Conservation (phyloP, 2,888 invertebrate species). For the Anticlea derivata region DNA sequence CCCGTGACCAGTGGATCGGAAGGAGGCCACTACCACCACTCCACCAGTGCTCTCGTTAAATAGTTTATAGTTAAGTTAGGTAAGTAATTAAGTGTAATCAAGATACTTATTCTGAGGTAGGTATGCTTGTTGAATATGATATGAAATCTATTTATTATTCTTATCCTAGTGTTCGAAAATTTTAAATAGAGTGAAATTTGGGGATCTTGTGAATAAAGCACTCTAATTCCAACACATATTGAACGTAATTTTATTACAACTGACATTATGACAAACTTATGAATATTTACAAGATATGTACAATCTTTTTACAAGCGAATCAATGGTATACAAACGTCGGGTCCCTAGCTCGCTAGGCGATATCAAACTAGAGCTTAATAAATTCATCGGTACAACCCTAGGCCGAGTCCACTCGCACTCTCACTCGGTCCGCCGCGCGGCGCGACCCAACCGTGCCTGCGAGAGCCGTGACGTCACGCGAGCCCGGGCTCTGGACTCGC, state of each 20-base stretch:
- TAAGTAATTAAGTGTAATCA: too few species aligned
- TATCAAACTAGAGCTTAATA: conserved; percentile 74
- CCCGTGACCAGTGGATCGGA: too few species aligned
- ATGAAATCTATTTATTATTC: too few species aligned
- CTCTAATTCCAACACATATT: conserved; percentile 30
- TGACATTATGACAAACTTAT: conserved; percentile 69
- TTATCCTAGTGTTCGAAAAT: too few species aligned
- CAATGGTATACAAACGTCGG: conserved; percentile 68
- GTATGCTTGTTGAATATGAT: too few species aligned
- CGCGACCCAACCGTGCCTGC: neutral
- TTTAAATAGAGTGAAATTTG: too few species aligned
- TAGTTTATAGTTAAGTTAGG: too few species aligned
- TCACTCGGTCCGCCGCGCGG: conserved; percentile 60
- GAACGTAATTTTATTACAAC: conserved; percentile 73
- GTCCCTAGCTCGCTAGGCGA: conserved; percentile 69
- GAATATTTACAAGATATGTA: conserved; percentile 82
- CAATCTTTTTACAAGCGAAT: conserved; percentile 67
- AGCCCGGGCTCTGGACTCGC: conserved; percentile 65
- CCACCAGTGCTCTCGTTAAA: too few species aligned
- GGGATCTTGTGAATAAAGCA: conserved; percentile 2
- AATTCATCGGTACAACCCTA: conserved; percentile 78
- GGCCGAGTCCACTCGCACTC: conserved; percentile 44
- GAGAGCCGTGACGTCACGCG: conserved; percentile 39
- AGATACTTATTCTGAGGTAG: too few species aligned
- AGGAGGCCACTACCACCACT: too few species aligned